Evolutionary conservation across 2,113 vertebrate genomes (phyloP).

Genomic region (Ptilonorhynchus violaceus): DNA sequence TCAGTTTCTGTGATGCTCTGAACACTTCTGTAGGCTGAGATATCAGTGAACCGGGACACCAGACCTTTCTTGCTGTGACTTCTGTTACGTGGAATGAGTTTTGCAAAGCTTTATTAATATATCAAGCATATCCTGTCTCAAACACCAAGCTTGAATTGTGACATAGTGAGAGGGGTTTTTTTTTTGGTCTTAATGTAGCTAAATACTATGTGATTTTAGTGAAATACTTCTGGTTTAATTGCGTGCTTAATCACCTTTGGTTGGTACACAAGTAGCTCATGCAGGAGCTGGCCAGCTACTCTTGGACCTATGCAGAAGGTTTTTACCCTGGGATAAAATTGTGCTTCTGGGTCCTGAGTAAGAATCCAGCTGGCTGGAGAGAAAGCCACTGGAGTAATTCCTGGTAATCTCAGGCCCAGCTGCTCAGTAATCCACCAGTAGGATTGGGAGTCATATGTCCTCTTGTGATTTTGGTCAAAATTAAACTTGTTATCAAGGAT

Average conservation of each 20-base stretch:
- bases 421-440: slow-evolving; percentile 5
- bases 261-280: neutral
- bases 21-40: neutral
- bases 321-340: neutral
- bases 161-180: neutral
- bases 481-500: neutral
- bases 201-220: neutral
- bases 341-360: neutral
- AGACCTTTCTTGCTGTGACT: neutral
- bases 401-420: slow-evolving; percentile 14
- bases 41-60: neutral
- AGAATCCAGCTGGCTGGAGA: slow-evolving; percentile 25
- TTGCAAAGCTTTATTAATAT: neutral
- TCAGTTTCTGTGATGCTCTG: neutral
- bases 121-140: neutral
- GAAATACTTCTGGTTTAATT: neutral
- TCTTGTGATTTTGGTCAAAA: neutral
- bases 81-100: neutral
- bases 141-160: neutral
- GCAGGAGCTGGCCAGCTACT: neutral
- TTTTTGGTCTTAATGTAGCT: neutral
- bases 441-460: neutral
- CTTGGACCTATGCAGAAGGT: neutral
- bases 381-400: neutral
- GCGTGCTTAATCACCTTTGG: neutral